Evolutionary conservation across 2,797 vertebrate species (phyloP).

Genomic region (Amniataba percoides): DNA sequence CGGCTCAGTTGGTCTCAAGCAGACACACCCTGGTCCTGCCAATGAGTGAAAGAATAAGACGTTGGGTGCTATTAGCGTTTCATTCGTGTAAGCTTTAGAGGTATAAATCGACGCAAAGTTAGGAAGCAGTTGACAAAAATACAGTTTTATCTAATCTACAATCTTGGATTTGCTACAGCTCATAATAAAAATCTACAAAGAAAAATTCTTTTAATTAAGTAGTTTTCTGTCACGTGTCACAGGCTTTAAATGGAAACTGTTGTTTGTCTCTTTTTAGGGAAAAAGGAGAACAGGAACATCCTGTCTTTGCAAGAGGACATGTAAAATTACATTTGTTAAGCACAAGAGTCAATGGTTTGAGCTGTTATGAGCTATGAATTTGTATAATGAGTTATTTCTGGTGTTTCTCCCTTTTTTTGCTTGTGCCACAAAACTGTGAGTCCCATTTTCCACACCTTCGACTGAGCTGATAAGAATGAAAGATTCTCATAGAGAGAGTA

Average conservation of each 20-base stretch:
- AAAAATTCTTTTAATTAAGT: background rate
- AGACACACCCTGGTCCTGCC: slow-evolving; percentile 47
- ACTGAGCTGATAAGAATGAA: slow-evolving; percentile 26
- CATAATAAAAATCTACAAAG: background rate
- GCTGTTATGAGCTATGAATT: slow-evolving; percentile 8
- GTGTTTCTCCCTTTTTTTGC: slow-evolving; percentile 4
- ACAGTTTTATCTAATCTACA: background rate
- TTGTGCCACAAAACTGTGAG: slow-evolving; percentile 19
- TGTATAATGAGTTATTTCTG: slow-evolving; percentile 7
- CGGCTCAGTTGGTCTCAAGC: slow-evolving; percentile 50
- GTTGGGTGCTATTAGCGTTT: slow-evolving; percentile 14
- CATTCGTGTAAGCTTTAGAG: background rate
- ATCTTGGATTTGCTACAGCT: background rate
- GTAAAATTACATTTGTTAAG: slow-evolving; percentile 1
- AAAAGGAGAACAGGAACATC: slow-evolving; percentile 3
- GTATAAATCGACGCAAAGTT: slow-evolving; percentile 4
- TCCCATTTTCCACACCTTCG: slow-evolving; percentile 29
- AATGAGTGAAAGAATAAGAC: slow-evolving; percentile 14
- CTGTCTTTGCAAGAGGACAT: slow-evolving; percentile 1
- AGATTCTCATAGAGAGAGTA: slow-evolving; percentile 33
- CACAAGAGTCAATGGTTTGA: background rate
- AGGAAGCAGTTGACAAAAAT: background rate
- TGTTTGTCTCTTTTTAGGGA: background rate
- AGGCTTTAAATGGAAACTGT: slow-evolving; percentile 2
- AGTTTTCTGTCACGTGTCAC: background rate